These are phyloP conservation scores for Mesocentrotus franciscanus DNA, from an alignment of 53 echinoderm and acorn worm species.

Conservation along the genomic window DNA sequence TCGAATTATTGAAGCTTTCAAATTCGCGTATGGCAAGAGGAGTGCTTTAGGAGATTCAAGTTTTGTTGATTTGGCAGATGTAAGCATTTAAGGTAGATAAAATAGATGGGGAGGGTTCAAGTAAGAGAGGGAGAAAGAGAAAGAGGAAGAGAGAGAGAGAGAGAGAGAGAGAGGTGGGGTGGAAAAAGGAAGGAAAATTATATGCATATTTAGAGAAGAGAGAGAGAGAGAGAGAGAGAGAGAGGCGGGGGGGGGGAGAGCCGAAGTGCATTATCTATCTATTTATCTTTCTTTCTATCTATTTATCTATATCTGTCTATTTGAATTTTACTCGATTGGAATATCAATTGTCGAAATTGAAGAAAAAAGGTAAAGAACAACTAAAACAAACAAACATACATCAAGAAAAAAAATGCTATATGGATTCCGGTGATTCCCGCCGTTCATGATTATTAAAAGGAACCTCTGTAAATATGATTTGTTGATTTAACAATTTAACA, in stretches of 20 bases:
- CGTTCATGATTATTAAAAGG: too few species aligned
- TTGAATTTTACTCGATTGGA: too few species aligned
- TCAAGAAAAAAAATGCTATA: too few species aligned
- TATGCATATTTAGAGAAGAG: too few species aligned
- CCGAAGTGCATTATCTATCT: background rate
- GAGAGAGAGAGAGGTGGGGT: background rate
- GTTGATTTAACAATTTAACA: background rate
- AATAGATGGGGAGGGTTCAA: background rate
- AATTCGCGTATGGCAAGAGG: constrained; percentile 91
- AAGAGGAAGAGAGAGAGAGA: background rate
- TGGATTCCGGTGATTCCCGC: too few species aligned
- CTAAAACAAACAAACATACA: background rate
- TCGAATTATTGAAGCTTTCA: constrained; percentile 93
- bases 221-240: background rate
- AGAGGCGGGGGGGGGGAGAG: background rate
- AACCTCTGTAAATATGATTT: too few species aligned
- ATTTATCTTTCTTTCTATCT: too few species aligned
- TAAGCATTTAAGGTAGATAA: background rate
- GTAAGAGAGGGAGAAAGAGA: background rate
- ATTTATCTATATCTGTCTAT: too few species aligned
- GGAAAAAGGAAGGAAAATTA: too few species aligned
- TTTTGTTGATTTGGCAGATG: constrained; percentile 74
- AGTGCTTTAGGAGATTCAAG: constrained; percentile 91
- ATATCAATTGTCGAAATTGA: too few species aligned
- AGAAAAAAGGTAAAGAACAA: too few species aligned